Evolutionary conservation across 1,140 invertebrate genomes (phyloP).

Genomic region (Nylanderia fulva): DNA sequence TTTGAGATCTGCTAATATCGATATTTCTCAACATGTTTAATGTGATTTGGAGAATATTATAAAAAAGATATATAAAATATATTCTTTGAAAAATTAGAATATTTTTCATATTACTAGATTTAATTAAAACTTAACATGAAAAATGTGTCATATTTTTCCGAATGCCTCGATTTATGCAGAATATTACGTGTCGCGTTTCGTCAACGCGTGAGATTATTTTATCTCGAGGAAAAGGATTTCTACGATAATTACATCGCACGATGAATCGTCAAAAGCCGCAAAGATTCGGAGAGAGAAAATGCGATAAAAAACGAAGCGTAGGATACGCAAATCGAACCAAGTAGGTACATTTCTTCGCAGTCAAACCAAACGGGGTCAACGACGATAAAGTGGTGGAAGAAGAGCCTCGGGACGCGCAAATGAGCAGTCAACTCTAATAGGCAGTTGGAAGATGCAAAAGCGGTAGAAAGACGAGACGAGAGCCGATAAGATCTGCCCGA

Average conservation of each 20-base stretch:
- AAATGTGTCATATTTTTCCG: neutral
- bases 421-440: constrained; percentile 68
- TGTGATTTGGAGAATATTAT: neutral
- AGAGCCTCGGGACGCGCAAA: constrained; percentile 61
- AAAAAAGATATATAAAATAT: neutral
- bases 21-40: neutral
- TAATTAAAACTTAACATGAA: too few relatives aligned
- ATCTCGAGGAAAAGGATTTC: neutral
- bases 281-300: neutral
- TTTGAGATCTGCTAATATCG: neutral
- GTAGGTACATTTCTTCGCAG: constrained; percentile 55
- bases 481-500: constrained; percentile 77
- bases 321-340: constrained; percentile 68
- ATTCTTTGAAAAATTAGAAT: neutral
- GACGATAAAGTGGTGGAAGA: constrained; percentile 52
- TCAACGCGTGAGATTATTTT: constrained; percentile 25
- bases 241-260: neutral
- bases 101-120: neutral
- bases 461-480: constrained; percentile 65
- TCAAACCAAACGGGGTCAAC: constrained; percentile 40
- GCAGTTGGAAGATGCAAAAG: constrained; percentile 62
- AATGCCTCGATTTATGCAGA: neutral
- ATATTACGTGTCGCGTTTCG: neutral
- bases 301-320: constrained; percentile 26
- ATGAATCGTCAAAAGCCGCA: constrained; percentile 41